These are phyloP conservation scores for Drosophila navojoa DNA, from an alignment of 1,140 invertebrate species.

Conservation along the genomic window DNA sequence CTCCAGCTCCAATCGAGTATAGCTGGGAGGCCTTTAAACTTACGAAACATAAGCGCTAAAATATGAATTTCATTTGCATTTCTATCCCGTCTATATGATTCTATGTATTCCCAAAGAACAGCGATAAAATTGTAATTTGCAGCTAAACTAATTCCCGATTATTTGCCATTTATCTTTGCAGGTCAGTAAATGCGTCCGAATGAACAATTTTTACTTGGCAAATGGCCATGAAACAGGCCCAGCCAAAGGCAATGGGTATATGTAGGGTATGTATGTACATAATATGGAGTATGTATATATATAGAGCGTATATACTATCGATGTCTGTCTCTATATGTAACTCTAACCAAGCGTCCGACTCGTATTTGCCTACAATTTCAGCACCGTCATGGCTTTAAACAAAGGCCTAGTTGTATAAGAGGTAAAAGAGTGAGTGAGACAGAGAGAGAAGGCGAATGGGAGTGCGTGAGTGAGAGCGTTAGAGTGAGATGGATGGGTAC, in stretches of 20 bases:
- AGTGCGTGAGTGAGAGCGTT: not conserved
- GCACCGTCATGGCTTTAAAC: constrained; percentile 57
- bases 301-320: not conserved
- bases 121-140: constrained; percentile 6
- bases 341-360: not conserved
- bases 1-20: too few species aligned
- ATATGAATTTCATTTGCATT: too few species aligned
- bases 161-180: constrained; percentile 52
- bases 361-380: constrained; percentile 41
- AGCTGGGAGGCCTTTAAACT: too few species aligned
- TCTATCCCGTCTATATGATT: not conserved
- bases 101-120: constrained; percentile 1
- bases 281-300: not conserved
- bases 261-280: not conserved
- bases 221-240: not conserved
- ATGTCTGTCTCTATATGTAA: constrained; percentile 9
- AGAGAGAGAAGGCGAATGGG: not conserved
- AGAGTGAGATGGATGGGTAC: not conserved
- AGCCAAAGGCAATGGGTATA: not conserved
- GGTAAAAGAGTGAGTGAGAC: not conserved
- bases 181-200: constrained; percentile 44
- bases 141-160: constrained; percentile 34
- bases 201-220: not conserved
- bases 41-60: too few species aligned
- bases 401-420: constrained; percentile 22